A percentile compares a stretch with the other conserved stretches of the same genome.
These are phyloP conservation scores for Drosophila rhopaloa DNA, from an alignment of 1,140 invertebrate species.

Conservation along the genomic window DNA sequence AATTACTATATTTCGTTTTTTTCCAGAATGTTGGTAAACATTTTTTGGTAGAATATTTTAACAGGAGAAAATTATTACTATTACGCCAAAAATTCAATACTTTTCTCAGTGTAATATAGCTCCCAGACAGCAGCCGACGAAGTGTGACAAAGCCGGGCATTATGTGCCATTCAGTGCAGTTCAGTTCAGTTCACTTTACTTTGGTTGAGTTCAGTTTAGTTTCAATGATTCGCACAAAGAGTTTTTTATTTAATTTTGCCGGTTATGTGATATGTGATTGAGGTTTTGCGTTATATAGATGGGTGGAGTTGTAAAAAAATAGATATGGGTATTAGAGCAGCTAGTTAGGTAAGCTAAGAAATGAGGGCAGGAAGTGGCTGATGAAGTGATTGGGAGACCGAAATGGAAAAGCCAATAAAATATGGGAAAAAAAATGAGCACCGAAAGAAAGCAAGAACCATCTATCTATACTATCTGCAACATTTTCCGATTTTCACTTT, in stretches of 20 bases:
- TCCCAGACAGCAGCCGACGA: constrained; percentile 43
- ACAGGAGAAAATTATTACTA: no score
- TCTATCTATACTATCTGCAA: not conserved
- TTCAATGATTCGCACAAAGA: constrained; percentile 34
- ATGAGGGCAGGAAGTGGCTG: constrained; percentile 25
- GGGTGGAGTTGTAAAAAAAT: constrained; percentile 11
- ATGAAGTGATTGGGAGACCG: constrained; percentile 5
- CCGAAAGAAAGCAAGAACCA: not conserved
- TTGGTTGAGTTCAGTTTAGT: constrained; percentile 40
- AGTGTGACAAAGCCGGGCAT: constrained; percentile 75
- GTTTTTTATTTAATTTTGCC: constrained; percentile 26
- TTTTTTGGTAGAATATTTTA: not conserved
- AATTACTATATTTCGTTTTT: no score
- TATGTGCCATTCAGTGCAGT: constrained; percentile 58
- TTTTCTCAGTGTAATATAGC: constrained; percentile 2
- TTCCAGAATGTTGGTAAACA: no score
- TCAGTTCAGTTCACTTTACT: constrained; percentile 51
- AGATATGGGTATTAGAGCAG: constrained; percentile 8
- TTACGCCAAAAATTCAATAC: no score
- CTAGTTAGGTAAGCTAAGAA: constrained; percentile 20
- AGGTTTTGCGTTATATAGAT: constrained; percentile 14
- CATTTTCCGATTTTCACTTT: constrained; percentile 42
- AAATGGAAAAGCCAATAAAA: not conserved
- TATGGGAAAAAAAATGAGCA: constrained; percentile 18
- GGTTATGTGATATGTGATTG: constrained; percentile 46